Evolutionary conservation across 2,888 invertebrate genomes (phyloP), one percentile per base, ranked within the genome.

Genomic region (Cosmia trapezina): DNA sequence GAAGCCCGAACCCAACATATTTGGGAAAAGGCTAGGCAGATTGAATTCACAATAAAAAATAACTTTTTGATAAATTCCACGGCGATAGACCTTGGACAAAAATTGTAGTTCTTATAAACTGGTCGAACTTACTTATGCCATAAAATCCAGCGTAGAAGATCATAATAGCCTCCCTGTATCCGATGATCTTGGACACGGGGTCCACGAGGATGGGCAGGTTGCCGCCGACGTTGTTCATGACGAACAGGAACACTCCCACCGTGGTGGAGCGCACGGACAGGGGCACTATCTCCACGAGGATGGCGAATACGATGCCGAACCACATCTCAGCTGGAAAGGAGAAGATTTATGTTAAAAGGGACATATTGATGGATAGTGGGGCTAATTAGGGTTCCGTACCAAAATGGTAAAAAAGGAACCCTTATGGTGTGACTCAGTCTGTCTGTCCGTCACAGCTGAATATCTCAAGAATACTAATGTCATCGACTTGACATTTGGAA

Each of bases 201-300:
- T 98, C 98, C 4, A 98, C 98, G 11, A 98, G 96, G 87, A 98
- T 98, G 45, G 98, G 98, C 87, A 98, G 95, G 93, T 98, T 98
- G 51, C 98, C 98, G 9, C 98, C 98, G 77, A 98, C 97, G 94
- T 98, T 99, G 96, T 98, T 98, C 98, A 98, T 98, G 4, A 98
- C 98, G 93, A 99, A 99, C 54, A 98, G 96, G 91, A 98, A 98
- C 49, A 98, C 97, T 0, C 98, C 98, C 19, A 98, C 97, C 0
- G 98, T 98, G 54, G 98, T 98, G 7, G 98, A 98, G 62, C 98
- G 97, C 19, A 98, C 97, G 9, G 97, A 97, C 62, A 98, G 89
- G 0, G 98, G 98, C 2, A 98, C 98, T 79, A 98, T 98, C 94
- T 98, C 98, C 2, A 99, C 98, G 4, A 99, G 96, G 89, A 98